Conservation (phyloP, 35 echinoderm and acorn worm species). For the Amphiura filiformis region DNA sequence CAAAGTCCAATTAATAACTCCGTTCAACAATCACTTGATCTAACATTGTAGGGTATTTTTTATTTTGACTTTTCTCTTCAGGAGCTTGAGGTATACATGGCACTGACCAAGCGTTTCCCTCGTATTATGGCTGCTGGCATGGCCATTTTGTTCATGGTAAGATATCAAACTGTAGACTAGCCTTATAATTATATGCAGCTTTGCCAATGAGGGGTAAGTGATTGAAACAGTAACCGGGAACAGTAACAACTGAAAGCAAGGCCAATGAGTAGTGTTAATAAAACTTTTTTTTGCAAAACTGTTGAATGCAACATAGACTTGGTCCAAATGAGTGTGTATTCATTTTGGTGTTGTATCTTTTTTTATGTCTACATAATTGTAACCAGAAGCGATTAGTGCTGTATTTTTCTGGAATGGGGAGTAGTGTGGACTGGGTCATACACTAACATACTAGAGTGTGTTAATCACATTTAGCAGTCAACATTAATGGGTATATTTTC, state of each 20-base stretch:
- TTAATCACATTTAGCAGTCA: no score
- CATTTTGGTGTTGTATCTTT: background rate
- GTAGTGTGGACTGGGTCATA: no score
- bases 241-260: background rate
- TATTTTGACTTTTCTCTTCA: constrained; percentile 11
- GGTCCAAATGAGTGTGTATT: background rate
- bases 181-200: background rate
- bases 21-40: no score
- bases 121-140: constrained; percentile 52
- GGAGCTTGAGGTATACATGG: constrained; percentile 61
- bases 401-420: no score
- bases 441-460: no score
- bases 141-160: constrained; percentile 85
- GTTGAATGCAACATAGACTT: background rate
- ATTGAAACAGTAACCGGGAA: no score
- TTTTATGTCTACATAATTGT: no score
- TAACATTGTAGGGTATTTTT: no score
- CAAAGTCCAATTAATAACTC: no score
- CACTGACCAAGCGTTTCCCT: constrained; percentile 49
- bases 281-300: background rate
- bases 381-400: no score
- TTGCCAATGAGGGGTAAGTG: background rate
- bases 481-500: no score
- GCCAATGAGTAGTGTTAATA: background rate
- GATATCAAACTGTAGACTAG: background rate